Evolutionary conservation across 2,888 invertebrate genomes (phyloP).

Genomic region (Ochropleura leucogaster): DNA sequence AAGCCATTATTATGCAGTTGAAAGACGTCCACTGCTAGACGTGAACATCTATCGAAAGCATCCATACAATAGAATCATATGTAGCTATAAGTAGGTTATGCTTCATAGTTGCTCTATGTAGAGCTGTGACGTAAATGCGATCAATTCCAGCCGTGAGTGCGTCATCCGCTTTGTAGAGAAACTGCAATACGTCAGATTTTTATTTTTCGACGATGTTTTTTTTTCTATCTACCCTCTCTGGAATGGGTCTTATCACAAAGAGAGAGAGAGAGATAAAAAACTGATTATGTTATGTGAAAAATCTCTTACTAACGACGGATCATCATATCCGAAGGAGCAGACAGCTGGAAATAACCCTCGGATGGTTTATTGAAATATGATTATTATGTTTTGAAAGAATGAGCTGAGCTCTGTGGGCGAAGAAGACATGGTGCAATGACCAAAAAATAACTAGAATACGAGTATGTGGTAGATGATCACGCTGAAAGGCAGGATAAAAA

Average conservation of each 20-base stretch:
- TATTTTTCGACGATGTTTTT: constrained; percentile 3
- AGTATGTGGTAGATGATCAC: background rate
- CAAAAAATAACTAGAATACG: background rate
- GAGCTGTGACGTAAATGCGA: constrained; percentile 49
- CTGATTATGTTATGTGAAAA: too few relatives aligned
- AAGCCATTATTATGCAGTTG: background rate
- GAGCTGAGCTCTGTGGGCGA: background rate
- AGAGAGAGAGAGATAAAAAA: too few relatives aligned
- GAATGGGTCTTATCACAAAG: background rate
- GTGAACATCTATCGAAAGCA: background rate
- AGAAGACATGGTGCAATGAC: background rate
- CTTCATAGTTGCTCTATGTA: constrained; percentile 26
- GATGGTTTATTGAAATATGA: background rate
- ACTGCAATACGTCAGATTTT: constrained; percentile 31
- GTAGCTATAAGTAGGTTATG: constrained; percentile 3
- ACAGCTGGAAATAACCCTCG: background rate
- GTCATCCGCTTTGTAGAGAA: constrained; percentile 42
- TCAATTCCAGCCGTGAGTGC: constrained; percentile 39
- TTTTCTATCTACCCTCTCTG: background rate
- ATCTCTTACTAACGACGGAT: background rate
- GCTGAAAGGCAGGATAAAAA: background rate
- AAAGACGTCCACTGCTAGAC: background rate
- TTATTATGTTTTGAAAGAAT: background rate
- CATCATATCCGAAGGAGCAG: background rate
- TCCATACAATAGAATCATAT: background rate